Evolutionary conservation across 2,888 invertebrate genomes (phyloP).

Genomic region (Trissoscelio sp.): DNA sequence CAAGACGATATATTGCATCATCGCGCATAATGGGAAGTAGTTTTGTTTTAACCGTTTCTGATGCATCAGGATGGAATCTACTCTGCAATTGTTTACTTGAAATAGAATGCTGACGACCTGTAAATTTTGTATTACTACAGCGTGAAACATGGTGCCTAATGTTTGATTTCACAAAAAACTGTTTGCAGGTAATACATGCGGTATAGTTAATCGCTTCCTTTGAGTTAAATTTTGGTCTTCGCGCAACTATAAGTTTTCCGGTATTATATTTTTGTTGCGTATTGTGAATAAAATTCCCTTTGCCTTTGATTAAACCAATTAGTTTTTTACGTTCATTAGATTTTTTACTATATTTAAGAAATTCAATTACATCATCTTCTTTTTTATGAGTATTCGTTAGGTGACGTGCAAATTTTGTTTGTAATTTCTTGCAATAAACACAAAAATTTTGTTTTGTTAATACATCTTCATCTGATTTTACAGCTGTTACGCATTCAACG

Average conservation of each 20-base stretch:
- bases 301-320: conserved; percentile 13
- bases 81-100: not conserved
- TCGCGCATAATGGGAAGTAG: conserved; percentile 40
- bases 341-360: not conserved
- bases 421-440: conserved; percentile 34
- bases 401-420: conserved; percentile 29
- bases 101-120: conserved; percentile 10
- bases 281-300: conserved; percentile 69
- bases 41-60: conserved; percentile 5
- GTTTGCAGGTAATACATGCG: conserved; percentile 66
- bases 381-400: conserved; percentile 38
- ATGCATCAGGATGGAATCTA: conserved; percentile 23
- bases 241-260: conserved; percentile 68
- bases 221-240: conserved; percentile 50
- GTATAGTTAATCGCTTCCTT: conserved; percentile 52
- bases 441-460: conserved; percentile 42
- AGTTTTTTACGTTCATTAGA: not conserved
- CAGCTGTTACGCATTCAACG: conserved; percentile 1
- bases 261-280: conserved; percentile 61
- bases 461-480: conserved; percentile 1
- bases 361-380: conserved; percentile 24
- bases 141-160: not conserved
- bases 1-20: conserved; percentile 20
- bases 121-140: conserved; percentile 6
- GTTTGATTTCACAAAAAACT: conserved; percentile 44